Evolutionary conservation across 2,888 invertebrate genomes (phyloP), one percentile per base, ranked within the genome.

Genomic region (Macroteleia sp.): DNA sequence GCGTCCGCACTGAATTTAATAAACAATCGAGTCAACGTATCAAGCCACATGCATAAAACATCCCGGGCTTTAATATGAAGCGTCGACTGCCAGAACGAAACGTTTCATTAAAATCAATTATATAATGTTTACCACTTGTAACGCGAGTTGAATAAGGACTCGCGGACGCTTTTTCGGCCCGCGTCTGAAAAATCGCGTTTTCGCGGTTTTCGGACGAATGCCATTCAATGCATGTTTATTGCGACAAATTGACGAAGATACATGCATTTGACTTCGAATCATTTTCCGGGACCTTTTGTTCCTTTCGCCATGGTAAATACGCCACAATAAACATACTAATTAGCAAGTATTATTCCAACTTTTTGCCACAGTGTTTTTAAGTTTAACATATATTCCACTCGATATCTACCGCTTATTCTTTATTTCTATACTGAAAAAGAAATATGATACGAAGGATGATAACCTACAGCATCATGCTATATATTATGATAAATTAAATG

Each of bases 71-170:
- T 20, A 42, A 25, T 46, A 14, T 16, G 46, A 25, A 46, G 25
- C 8, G 8, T 14, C 8, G n/a, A 28, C 5, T 46, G 6, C 12
- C 36, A n/a, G 14, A 36, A 8, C 36, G 41, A 42, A 61, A 44
- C 28, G 34, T 52, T 71, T 28, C 61, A 16, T 44, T 54, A 41
- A 36, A 61, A 71, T 61, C 54, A 71, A 46, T 61, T 42, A 25
- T 32, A 34, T 39, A 42, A 61, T 70, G 69, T 61, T 61, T 42
- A 12, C 44, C 30, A 41, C 39, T 48, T 50, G 39, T 22, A 30
- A 57, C 39, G 59, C 48, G 39, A 14, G 32, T 50, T 56, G 44
- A 48, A 62, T 48, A 62, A 39, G 20, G 44, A 19, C 19, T 17
- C 36, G n/a, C 22, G 30, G 12, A 5, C n/a, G 30, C 17, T 30